phyloP scores from a whole-genome alignment of 2,113 vertebrate genomes.

The Hoplias malabaricus region DNA sequence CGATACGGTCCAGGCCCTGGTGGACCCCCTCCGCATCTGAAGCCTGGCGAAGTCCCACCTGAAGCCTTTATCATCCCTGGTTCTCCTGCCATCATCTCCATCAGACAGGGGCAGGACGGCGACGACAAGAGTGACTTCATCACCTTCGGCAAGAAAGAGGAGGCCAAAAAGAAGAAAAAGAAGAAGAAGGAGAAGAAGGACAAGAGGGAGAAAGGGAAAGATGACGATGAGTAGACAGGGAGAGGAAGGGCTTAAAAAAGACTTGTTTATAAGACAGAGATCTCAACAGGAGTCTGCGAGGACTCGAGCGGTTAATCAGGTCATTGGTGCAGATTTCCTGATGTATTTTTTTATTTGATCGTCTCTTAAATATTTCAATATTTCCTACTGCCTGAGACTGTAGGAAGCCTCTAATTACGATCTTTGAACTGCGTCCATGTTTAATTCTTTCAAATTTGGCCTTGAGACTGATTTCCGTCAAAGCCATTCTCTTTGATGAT shows the following conservation, averaged over 20 bases:
- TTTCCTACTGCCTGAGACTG: not conserved
- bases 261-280: conserved; percentile 72
- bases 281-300: conserved; percentile 70
- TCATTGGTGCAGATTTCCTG: conserved; percentile 4
- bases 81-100: conserved; percentile 98
- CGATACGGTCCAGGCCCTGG: conserved; percentile 88
- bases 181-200: conserved; percentile 99
- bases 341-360: conserved; percentile 30
- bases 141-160: conserved; percentile 97
- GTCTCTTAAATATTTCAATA: conserved; percentile 7
- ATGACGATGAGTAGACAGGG: conserved; percentile 89
- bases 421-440: not conserved
- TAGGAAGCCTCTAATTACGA: conserved; percentile 7
- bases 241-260: conserved; percentile 74
- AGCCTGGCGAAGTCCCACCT: conserved; percentile 94
- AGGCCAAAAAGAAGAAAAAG: conserved; percentile 98
- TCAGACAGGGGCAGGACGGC: conserved; percentile 91
- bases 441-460: conserved; percentile 44
- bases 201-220: conserved; percentile 94
- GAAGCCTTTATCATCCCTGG: conserved; percentile 99
- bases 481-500: conserved; percentile 47
- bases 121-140: conserved; percentile 98
- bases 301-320: conserved; percentile 55
- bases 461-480: conserved; percentile 47
- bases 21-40: conserved; percentile 86